A percentile compares a stretch with the other conserved stretches of the same genome.
phyloP scores from a whole-genome alignment of 2,888 invertebrate genomes.

The Noctua pronuba region DNA sequence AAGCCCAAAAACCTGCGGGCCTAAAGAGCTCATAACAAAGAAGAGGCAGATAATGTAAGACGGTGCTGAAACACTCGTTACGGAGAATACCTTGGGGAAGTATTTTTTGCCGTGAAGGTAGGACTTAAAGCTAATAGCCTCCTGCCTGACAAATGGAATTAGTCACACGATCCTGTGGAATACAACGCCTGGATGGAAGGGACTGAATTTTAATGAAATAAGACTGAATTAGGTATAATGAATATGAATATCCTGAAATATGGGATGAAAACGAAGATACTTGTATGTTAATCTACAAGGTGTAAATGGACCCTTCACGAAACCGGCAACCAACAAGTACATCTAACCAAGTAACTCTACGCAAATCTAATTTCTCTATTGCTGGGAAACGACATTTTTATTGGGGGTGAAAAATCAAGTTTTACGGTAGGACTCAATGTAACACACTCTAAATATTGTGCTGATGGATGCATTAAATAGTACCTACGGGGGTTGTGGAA shows the following conservation, averaged over 20 bases:
- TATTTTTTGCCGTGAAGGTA: conserved; percentile 58
- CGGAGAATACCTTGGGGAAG: conserved; percentile 52
- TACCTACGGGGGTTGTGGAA: too few relatives aligned
- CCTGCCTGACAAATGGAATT: conserved; percentile 63
- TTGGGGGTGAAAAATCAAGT: too few relatives aligned
- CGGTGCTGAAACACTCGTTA: conserved; percentile 52
- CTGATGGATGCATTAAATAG: too few relatives aligned
- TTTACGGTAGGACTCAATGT: too few relatives aligned
- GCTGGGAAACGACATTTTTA: too few relatives aligned
- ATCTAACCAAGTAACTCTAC: too few relatives aligned
- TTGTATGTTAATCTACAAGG: not conserved
- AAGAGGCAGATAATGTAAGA: conserved; percentile 51
- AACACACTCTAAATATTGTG: too few relatives aligned
- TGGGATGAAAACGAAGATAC: not conserved
- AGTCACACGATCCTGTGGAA: conserved; percentile 55
- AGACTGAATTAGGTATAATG: not conserved
- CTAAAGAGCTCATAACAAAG: conserved; percentile 52
- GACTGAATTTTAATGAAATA: conserved; percentile 24
- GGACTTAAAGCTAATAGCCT: conserved; percentile 54
- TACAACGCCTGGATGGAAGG: conserved; percentile 23
- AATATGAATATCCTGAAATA: not conserved
- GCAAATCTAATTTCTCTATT: too few relatives aligned
- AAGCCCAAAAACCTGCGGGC: conserved; percentile 40
- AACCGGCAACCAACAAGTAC: too few relatives aligned
- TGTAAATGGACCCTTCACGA: too few relatives aligned